These are phyloP conservation scores for Pentalonia nigronervosa DNA, from an alignment of 1,140 invertebrate genomes.

Conservation along the genomic window DNA sequence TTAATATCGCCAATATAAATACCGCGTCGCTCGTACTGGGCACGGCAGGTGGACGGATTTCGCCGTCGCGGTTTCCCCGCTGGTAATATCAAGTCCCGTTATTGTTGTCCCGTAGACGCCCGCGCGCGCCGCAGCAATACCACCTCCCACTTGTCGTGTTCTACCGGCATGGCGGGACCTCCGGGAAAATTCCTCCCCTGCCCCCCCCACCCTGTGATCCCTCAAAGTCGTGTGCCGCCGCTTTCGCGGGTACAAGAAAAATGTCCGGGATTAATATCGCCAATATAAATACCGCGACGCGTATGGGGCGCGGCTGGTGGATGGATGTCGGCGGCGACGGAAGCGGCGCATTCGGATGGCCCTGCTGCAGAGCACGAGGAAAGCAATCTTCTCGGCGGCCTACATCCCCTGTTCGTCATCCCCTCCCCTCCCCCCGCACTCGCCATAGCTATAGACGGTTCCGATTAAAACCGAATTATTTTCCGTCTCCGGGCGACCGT, in stretches of 20 bases:
- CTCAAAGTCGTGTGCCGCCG: not conserved
- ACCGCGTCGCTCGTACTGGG: too few species aligned
- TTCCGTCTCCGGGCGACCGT: not conserved
- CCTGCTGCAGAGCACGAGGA: not conserved
- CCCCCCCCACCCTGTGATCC: too few species aligned
- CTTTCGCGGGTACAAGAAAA: not conserved
- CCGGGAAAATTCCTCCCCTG: too few species aligned
- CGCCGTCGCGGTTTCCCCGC: too few species aligned
- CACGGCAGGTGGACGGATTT: too few species aligned
- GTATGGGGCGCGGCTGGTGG: too few species aligned
- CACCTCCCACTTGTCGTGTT: too few species aligned
- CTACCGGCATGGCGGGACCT: too few species aligned
- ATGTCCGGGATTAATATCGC: not conserved
- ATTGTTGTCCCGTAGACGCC: too few species aligned
- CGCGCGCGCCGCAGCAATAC: too few species aligned
- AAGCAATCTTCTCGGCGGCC: not conserved
- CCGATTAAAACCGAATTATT: constrained; percentile 10
- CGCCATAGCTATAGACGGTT: not conserved
- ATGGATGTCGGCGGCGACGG: not conserved
- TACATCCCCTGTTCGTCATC: not conserved
- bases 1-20: too few species aligned
- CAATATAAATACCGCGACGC: not conserved
- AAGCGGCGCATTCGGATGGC: not conserved
- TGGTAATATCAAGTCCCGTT: too few species aligned
- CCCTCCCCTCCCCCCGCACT: not conserved